These are phyloP conservation scores for Amphiprion percula DNA, from an alignment of 2,113 vertebrate genomes.

Conservation along the genomic window DNA sequence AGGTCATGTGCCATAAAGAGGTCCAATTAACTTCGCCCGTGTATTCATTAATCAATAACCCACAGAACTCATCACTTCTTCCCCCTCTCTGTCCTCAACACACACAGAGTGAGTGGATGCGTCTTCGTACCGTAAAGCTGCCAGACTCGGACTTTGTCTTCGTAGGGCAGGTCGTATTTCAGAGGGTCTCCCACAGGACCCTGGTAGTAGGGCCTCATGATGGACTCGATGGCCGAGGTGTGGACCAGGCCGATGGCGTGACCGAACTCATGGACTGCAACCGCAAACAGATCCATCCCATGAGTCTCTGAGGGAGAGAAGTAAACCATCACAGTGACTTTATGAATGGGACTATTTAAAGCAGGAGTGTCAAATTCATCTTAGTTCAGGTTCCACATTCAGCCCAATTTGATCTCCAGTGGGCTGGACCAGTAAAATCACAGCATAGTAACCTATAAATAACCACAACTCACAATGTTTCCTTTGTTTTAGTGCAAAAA, in stretches of 20 bases:
- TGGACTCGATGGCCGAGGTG: conserved; percentile 90
- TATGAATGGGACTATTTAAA: conserved; percentile 2
- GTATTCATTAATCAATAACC: conserved; percentile 68
- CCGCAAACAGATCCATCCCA: conserved; percentile 95
- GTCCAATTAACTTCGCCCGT: conserved; percentile 65
- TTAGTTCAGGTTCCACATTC: no score
- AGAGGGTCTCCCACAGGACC: conserved; percentile 96
- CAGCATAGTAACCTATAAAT: no score
- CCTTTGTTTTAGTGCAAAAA: no score
- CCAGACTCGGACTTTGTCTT: conserved; percentile 96
- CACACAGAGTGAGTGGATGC: background rate
- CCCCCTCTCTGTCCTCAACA: conserved; percentile 1
- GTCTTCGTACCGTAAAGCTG: conserved; percentile 91
- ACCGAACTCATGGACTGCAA: conserved; percentile 97
- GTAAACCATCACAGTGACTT: background rate
- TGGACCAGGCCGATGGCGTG: conserved; percentile 96
- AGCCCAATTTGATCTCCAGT: no score
- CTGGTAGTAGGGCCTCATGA: conserved; percentile 98
- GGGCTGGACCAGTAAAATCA: no score
- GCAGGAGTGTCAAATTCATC: no score
- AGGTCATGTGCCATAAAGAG: conserved; percentile 69
- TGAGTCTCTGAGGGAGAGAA: conserved; percentile 84
- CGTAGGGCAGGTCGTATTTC: conserved; percentile 92
- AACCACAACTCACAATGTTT: no score
- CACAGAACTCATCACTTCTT: conserved; percentile 29